Conservation (phyloP, 1,140 invertebrate species). For the Brachystomella parvula region DNA sequence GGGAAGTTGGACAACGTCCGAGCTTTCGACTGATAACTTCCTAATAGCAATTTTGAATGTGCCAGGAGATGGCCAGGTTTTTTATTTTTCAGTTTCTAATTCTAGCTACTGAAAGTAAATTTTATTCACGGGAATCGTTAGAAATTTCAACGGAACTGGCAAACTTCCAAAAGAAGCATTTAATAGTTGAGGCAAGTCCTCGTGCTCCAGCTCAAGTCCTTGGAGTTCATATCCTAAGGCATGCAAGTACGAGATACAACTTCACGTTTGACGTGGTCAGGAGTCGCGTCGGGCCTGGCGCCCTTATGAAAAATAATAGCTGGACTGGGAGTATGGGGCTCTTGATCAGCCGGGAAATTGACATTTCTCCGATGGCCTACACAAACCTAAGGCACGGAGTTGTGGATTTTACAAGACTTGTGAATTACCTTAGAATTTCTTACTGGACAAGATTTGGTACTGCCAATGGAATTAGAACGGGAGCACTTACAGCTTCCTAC, state of each 20-base stretch:
- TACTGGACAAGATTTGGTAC: background rate
- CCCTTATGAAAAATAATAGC: background rate
- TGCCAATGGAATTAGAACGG: background rate
- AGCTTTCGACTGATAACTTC: too few relatives aligned
- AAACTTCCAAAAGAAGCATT: too few relatives aligned
- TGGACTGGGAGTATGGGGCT: background rate
- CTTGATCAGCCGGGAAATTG: background rate
- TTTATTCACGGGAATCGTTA: too few relatives aligned
- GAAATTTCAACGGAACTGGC: too few relatives aligned
- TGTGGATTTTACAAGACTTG: background rate
- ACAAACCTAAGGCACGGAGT: background rate
- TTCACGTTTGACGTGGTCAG: background rate
- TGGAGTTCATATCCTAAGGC: too few relatives aligned
- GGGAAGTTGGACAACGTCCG: too few relatives aligned
- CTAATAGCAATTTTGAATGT: too few relatives aligned
- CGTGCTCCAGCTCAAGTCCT: too few relatives aligned
- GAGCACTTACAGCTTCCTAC: background rate
- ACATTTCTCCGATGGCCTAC: background rate
- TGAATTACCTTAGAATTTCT: background rate
- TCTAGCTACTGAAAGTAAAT: too few relatives aligned
- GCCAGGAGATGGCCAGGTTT: too few relatives aligned
- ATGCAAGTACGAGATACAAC: background rate
- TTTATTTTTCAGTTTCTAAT: too few relatives aligned
- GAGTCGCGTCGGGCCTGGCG: background rate
- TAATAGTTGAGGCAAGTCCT: too few relatives aligned